Base-by-base conservation (phyloP, 2,888 invertebrate genomes). In the Watsonalla cultraria region DNA sequence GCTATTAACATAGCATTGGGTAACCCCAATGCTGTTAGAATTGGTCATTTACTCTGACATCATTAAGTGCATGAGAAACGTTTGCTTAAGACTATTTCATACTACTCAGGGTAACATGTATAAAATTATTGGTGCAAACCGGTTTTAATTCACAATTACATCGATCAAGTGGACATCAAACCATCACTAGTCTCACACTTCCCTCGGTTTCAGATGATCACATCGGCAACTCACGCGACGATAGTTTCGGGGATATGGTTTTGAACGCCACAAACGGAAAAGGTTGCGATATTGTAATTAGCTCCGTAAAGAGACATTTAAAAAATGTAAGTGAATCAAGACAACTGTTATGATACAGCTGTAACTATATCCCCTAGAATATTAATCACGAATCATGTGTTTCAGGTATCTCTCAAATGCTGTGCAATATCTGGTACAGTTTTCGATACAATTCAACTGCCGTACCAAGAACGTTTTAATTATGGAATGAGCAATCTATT, bases 281-380 rank as follows among this genome's bases (percentile, higher is more conserved):
- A 0, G 83, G 82, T 2, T 80, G 81, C 47, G 55, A 74, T 6
- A 24, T 82, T 6, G 55, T 82, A 5, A 70, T 86, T 11, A 72
- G 74, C 51, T 74, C 75, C 42, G 62, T 72, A 0, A 68, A 62
- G 59, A 75, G 68, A n/a, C 58, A 69, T 2, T 54, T 82, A 0
- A 84, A 76, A 66, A 67, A 76, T 51, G 86, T 85, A 76, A 62
- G 74, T n/a, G n/a, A n/a, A n/a, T n/a, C n/a, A n/a, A n/a, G n/a
- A n/a, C n/a, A n/a, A n/a, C n/a, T n/a, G n/a, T n/a, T n/a, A n/a
- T n/a, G n/a, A n/a, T n/a, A n/a, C n/a, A n/a, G n/a, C n/a, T n/a
- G n/a, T n/a, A n/a, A n/a, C n/a, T n/a, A n/a, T n/a, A n/a, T n/a
- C n/a, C n/a, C n/a, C n/a, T n/a, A n/a, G n/a, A n/a, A n/a, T n/a